These are phyloP conservation scores for Acipenser ruthenus DNA, from an alignment of 2,797 vertebrate species.

Conservation along the genomic window DNA sequence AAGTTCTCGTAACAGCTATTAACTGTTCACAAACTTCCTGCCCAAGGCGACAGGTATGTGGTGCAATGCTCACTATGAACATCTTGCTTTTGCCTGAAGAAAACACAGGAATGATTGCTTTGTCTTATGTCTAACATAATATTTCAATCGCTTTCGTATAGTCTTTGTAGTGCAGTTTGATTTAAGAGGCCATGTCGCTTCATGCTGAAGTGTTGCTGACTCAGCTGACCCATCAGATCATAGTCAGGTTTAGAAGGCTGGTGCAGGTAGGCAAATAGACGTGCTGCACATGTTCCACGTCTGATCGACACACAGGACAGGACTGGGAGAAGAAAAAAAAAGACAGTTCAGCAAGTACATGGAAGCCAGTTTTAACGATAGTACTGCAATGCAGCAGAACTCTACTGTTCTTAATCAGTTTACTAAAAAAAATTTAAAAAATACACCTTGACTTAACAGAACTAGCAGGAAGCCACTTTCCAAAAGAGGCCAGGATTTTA, in stretches of 20 bases:
- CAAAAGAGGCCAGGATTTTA: too few relatives aligned
- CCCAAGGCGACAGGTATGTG: neutral
- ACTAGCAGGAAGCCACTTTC: too few relatives aligned
- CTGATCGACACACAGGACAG: constrained; percentile 87
- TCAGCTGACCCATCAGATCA: constrained; percentile 36
- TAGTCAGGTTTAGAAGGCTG: constrained; percentile 83
- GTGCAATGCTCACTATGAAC: constrained; percentile 8
- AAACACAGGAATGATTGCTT: constrained; percentile 26
- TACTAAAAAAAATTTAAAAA: too few relatives aligned
- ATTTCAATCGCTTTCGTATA: constrained; percentile 50
- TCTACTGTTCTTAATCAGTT: too few relatives aligned
- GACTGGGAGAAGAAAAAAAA: constrained; percentile 46
- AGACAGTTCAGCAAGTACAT: neutral
- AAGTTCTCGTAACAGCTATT: constrained; percentile 19
- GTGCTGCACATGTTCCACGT: constrained; percentile 87
- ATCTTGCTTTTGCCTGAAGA: constrained; percentile 4
- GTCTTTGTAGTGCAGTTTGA: constrained; percentile 55
- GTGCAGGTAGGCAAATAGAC: constrained; percentile 92
- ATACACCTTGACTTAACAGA: too few relatives aligned
- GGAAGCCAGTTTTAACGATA: neutral
- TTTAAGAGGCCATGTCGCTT: constrained; percentile 38
- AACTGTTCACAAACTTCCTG: constrained; percentile 6
- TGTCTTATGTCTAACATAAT: constrained; percentile 43
- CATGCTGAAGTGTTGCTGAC: constrained; percentile 44
- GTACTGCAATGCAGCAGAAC: too few relatives aligned